Base-by-base conservation (phyloP, 1,140 invertebrate species). In the Drosophila nigromelanica region DNA sequence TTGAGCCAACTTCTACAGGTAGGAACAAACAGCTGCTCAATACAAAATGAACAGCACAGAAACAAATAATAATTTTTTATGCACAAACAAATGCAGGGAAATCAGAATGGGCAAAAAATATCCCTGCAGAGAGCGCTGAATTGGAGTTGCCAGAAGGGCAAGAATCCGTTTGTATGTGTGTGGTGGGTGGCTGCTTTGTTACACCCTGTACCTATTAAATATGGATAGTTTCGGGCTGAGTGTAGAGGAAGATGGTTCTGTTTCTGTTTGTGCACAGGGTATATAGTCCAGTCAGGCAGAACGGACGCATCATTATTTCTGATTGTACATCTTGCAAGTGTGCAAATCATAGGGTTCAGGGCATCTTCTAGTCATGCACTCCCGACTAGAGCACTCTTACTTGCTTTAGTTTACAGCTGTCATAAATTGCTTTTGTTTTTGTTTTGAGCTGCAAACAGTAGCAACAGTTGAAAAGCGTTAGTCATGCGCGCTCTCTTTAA, bases 401-500 rank as follows among this genome's bases (percentile, higher is more conserved):
- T 58, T 42, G 40, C 30, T 45, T 58, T 18, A 21, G 51, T 18
- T 58, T 59, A 72, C 62, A 58, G 62, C 50, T 67, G 62, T 54
- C 47, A 51, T 66, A 14, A 30, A 27, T 59, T 55, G 54, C 76
- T 76, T 62, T 80, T 76, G 33, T 76, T 78, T 33, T 54, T 54
- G 14, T 55, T 68, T n/a, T 15, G 56, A 54, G 39, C 50, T 45
- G 42, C 37, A 51, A 64, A 63, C 45, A 54, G 33, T 54, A 61
- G 48, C 54, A 58, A 52, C 30, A 58, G 48, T 43, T 52, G 14
- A 67, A 67, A 67, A 59, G 54, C 68, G 63, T 86, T 86, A 82
- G 78, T 78, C 82, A 86, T 87, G 39, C 14, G 60, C 47, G 62
- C 59, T 64, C 42, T 73, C 68, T 78, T 78, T 82, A 87, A 89